Percentiles rank a stretch among this genome's conserved stretches.
phyloP scores from a whole-genome alignment of 2,888 invertebrate genomes.

The Teleogryllus oceanicus region DNA sequence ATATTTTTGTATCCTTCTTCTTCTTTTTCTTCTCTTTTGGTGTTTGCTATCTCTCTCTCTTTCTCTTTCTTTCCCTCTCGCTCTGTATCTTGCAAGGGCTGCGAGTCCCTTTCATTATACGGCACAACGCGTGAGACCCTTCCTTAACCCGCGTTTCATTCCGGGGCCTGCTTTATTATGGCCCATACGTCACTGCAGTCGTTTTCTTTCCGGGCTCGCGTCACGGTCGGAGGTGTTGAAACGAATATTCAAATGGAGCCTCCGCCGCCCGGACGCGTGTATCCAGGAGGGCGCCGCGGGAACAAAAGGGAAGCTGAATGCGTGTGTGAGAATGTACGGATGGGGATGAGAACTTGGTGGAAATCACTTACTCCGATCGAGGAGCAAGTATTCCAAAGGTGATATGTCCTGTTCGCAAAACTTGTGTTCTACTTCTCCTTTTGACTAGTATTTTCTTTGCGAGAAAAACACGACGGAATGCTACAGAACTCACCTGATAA shows the following conservation, averaged over 20 bases:
- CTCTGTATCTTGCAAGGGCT: background rate
- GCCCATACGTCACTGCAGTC: background rate
- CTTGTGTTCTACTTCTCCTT: background rate
- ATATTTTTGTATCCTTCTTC: background rate
- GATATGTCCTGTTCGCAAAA: too few species aligned
- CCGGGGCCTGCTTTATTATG: background rate
- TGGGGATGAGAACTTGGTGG: too few species aligned
- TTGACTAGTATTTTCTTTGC: background rate
- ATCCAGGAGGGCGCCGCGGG: background rate
- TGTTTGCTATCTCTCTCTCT: background rate
- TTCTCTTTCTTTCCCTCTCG: background rate
- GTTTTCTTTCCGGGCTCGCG: background rate
- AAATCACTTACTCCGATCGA: too few species aligned
- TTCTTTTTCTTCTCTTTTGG: background rate
- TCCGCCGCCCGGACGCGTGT: background rate
- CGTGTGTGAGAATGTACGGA: background rate
- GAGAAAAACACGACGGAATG: too few species aligned
- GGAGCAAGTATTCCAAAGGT: too few species aligned
- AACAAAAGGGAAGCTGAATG: background rate
- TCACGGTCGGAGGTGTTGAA: background rate
- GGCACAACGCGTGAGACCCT: background rate
- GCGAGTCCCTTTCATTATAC: background rate
- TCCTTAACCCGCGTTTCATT: background rate
- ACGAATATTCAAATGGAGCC: conserved; percentile 4
- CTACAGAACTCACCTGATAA: too few species aligned